phyloP scores from a whole-genome alignment of 2,797 vertebrate species.

The Heteromormyrus szaboi region DNA sequence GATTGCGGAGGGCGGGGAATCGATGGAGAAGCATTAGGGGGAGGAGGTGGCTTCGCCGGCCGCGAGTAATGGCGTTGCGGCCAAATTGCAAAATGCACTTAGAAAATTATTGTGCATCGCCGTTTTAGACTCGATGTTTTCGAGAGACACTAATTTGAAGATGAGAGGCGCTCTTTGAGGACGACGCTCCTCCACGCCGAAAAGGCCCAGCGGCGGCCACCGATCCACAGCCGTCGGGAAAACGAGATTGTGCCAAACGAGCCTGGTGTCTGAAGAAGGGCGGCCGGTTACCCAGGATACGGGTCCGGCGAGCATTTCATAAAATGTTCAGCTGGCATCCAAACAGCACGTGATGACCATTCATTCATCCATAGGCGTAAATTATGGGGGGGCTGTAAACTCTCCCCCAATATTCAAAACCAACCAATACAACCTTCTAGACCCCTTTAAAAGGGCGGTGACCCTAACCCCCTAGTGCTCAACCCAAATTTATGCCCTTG shows the following conservation, averaged over 20 bases:
- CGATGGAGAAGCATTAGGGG: neutral
- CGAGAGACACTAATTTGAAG: slow-evolving; percentile 16
- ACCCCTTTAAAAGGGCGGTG: neutral
- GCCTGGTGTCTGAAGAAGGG: neutral
- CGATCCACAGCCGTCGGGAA: neutral
- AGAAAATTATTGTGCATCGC: slow-evolving; percentile 11
- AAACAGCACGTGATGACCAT: neutral
- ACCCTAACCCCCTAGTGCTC: neutral
- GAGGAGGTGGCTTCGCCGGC: neutral
- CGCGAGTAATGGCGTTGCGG: neutral
- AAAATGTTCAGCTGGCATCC: neutral
- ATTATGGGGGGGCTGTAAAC: neutral
- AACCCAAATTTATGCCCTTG: neutral
- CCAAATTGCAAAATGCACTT: slow-evolving; percentile 7
- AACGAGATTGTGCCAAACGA: neutral
- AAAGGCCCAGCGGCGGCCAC: neutral
- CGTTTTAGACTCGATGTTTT: neutral
- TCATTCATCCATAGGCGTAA: neutral
- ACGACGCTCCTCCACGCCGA: neutral
- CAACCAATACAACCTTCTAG: neutral
- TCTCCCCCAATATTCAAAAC: neutral
- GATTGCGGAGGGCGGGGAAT: slow-evolving; percentile 16
- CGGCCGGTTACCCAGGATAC: neutral
- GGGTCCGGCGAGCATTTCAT: neutral
- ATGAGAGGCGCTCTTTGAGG: slow-evolving; percentile 9